Base-by-base conservation (phyloP, 1,140 invertebrate species). In the Phenacoccus solenopsis region DNA sequence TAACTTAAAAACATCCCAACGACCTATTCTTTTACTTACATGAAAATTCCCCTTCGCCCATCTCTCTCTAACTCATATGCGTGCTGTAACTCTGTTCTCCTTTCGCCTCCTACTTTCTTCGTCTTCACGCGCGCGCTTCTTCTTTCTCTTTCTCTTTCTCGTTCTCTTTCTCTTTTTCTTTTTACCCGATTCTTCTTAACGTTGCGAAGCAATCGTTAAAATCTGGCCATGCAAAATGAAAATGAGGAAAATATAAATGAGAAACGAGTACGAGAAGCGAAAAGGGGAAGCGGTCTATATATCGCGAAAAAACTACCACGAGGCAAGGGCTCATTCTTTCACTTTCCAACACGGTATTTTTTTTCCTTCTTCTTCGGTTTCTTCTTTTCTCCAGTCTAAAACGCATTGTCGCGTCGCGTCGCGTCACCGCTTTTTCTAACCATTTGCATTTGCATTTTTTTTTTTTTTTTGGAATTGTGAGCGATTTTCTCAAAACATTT, bases 161-260 rank as follows among this genome's bases (percentile, higher is more conserved):
- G 30, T 67, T 70, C 38, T 70, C 28, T 64, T 70, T 28, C 56
- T 68, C 16, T 69, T 64, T 38, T 71, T 69, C 68, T 70, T 71
- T 69, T 69, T 67, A 69, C 71, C 67, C 70, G 68, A 28, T 61
- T 71, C 70, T 69, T 71, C 71, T 71, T 71, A 69, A 71, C 49
- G 68, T 35, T 69, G 68, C 32, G 59, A 69, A 70, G 72, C 72
- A 74, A 75, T 75, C 74, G 74, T 75, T 75, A 75, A 75, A 75
- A 75, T 75, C 74, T 74, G 73, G 73, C 74, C 73, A 71, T 71
- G 72, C 74, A 72, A 74, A 74, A 74, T 74, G 74, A 75, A 72
- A 72, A 59, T 64, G 71, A 35, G 71, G 73, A 73, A 72, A 72
- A 73, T 74, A 74, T 74, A 75, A 75, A 75, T 75, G 74, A 75